phyloP scores from a whole-genome alignment of 2,113 vertebrate species.

The Alosa alosa region DNA sequence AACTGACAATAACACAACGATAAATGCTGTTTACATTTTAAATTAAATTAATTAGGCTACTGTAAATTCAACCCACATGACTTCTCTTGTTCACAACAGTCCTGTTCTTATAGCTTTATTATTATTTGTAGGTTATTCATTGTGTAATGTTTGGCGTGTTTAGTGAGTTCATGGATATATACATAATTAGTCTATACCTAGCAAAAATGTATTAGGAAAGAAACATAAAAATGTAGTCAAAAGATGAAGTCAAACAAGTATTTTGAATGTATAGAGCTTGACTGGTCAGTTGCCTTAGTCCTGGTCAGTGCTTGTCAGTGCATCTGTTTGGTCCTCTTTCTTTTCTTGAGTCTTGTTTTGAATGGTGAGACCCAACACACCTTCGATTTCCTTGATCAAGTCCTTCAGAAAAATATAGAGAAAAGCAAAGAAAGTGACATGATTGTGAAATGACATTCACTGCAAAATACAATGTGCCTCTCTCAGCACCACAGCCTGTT shows the following conservation, averaged over 20 bases:
- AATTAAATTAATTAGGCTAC: not conserved
- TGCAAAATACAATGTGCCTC: too few relatives aligned
- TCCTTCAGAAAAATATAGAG: slow-evolving; percentile 63
- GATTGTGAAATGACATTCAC: not conserved
- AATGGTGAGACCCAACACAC: slow-evolving; percentile 74
- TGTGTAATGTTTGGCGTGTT: not conserved
- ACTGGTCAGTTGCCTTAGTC: not conserved
- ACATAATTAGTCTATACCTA: not conserved
- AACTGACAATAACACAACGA: not conserved
- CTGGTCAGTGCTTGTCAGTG: not conserved
- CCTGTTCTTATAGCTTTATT: not conserved
- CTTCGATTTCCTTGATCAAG: slow-evolving; percentile 73
- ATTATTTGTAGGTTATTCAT: not conserved
- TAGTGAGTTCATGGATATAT: not conserved
- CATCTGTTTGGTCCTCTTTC: slow-evolving; percentile 34
- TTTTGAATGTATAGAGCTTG: slow-evolving; percentile 3
- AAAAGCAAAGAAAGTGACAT: slow-evolving; percentile 6
- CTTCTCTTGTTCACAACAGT: not conserved
- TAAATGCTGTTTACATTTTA: not conserved
- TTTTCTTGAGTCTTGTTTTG: slow-evolving; percentile 66
- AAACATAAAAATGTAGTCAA: not conserved
- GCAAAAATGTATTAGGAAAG: not conserved
- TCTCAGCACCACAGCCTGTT: not conserved
- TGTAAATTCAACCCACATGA: not conserved
- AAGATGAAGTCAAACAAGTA: not conserved